Base-by-base conservation (phyloP, 1,140 invertebrate genomes). In the Xylocopa sonorina region DNA sequence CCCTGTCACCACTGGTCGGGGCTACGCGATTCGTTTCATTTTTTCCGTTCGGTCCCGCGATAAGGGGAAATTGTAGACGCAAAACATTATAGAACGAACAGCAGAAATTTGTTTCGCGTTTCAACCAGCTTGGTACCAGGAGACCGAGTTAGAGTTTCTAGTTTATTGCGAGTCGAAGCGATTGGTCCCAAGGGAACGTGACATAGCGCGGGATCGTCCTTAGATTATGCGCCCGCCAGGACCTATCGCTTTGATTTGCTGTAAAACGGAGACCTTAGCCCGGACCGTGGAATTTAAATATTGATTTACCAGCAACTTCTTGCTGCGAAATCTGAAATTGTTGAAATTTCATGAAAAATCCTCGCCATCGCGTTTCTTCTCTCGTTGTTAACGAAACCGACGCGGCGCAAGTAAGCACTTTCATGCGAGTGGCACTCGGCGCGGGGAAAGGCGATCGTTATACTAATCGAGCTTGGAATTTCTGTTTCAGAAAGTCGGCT, bases 401-500 rank as follows among this genome's bases (percentile, higher is more conserved):
- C n/a, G n/a, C n/a, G n/a, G n/a, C n/a, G n/a, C n/a, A n/a, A n/a
- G n/a, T n/a, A n/a, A n/a, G n/a, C n/a, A n/a, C n/a, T n/a, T n/a
- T n/a, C n/a, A n/a, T n/a, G n/a, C n/a, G n/a, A n/a, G n/a, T n/a
- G n/a, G n/a, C n/a, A n/a, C n/a, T n/a, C n/a, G n/a, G n/a, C n/a
- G n/a, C n/a, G n/a, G n/a, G n/a, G n/a, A n/a, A n/a, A n/a, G n/a
- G n/a, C n/a, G n/a, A n/a, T n/a, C 84, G 84, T 86, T 80, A 60
- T 79, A 71, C 76, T 83, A 84, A 84, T 76, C 71, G 71, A 80
- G 51, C 32, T 10, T 21, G 76, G 87, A 51, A 41, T 82, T 27
- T 90, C 90, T 89, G 82, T 94, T 95, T 18, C 94, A 98, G 97
- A 95, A 95, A 84, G 97, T 98, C 24, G 98, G 97, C 43, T 98